A percentile compares a stretch with the other conserved stretches of the same genome.
These are phyloP conservation scores for Neoaliturus tenellus DNA, from an alignment of 2,888 invertebrate species.

Conservation along the genomic window DNA sequence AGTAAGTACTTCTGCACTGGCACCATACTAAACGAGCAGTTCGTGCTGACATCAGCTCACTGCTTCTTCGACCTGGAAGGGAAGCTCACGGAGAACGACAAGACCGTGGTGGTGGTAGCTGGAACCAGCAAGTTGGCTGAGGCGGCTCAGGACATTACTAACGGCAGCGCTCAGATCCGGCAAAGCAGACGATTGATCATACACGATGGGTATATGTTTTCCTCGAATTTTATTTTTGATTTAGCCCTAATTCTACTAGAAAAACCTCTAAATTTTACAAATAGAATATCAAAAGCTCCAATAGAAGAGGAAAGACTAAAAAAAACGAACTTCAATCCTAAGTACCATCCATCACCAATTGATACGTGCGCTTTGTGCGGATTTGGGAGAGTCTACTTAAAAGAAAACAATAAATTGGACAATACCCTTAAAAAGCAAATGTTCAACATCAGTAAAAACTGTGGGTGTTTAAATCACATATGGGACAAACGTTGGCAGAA, in stretches of 20 bases:
- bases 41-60: slow-evolving; percentile 48
- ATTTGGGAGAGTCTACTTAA: neutral
- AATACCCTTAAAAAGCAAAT: neutral
- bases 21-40: slow-evolving; percentile 13
- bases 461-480: neutral
- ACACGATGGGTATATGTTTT: neutral
- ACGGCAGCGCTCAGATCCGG: neutral
- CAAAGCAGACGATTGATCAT: neutral
- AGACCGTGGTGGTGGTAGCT: neutral
- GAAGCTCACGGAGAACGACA: neutral
- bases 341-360: too few species aligned
- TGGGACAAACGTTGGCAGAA: neutral
- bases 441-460: neutral
- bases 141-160: neutral
- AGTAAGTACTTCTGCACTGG: slow-evolving; percentile 38
- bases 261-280: too few species aligned
- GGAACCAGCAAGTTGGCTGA: neutral
- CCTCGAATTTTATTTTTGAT: neutral
- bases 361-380: neutral
- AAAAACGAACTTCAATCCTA: too few species aligned
- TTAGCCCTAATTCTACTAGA: neutral
- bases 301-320: too few species aligned
- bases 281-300: too few species aligned
- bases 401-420: neutral
- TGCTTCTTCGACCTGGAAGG: slow-evolving; percentile 1